phyloP scores from a whole-genome alignment of 2,888 invertebrate genomes.

The Choreutis nemorana region DNA sequence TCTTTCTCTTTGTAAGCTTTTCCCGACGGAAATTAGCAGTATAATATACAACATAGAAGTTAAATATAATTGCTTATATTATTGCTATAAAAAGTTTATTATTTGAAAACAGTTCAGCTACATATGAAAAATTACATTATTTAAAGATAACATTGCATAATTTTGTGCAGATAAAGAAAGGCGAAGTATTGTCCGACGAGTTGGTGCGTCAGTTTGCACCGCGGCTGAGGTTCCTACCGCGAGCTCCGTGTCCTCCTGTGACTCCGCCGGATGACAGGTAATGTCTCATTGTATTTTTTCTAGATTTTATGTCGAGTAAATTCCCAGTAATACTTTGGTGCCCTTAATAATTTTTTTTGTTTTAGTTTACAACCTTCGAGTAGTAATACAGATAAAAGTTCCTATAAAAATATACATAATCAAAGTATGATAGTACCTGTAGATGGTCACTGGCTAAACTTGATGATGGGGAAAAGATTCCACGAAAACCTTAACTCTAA shows the following conservation, averaged over 20 bases:
- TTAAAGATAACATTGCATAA: too few species aligned
- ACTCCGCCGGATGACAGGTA: slow-evolving; percentile 41
- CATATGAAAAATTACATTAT: too few species aligned
- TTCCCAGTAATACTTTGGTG: neutral
- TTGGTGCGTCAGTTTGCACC: slow-evolving; percentile 45
- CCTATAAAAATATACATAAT: slow-evolving; percentile 48
- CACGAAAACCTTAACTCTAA: slow-evolving; percentile 57
- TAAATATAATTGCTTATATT: too few species aligned
- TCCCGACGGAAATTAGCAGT: too few species aligned
- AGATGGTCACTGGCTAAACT: slow-evolving; percentile 66
- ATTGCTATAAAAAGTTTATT: too few species aligned
- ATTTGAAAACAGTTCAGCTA: too few species aligned
- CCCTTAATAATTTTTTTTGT: slow-evolving; percentile 12
- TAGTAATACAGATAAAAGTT: slow-evolving; percentile 57
- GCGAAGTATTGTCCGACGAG: slow-evolving; percentile 43
- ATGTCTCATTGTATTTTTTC: neutral
- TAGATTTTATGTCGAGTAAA: neutral
- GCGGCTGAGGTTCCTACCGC: slow-evolving; percentile 42
- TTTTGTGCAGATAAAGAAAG: slow-evolving; percentile 40
- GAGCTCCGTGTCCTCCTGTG: slow-evolving; percentile 30
- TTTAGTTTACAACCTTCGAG: slow-evolving; percentile 56
- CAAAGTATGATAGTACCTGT: slow-evolving; percentile 58
- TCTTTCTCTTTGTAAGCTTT: too few species aligned
- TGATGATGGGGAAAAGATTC: slow-evolving; percentile 71
- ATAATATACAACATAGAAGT: too few species aligned